Base-by-base conservation (phyloP, 2,888 invertebrate species). In the Campoplex nolae region DNA sequence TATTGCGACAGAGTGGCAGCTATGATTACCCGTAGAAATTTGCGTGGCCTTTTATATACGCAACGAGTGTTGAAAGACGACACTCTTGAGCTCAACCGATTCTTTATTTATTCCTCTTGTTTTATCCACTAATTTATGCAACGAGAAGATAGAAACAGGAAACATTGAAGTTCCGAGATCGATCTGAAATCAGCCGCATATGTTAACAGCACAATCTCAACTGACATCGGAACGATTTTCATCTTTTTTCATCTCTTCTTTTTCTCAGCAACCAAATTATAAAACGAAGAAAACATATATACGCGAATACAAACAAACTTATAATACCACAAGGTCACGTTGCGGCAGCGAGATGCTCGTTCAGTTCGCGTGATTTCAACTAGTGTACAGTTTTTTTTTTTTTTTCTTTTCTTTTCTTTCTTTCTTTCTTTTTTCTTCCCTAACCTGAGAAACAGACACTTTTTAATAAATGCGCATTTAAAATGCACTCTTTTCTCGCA, bases 11-110 rank as follows among this genome's bases (percentile, higher is more conserved):
- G 88, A 90, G 89, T 90, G 91, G 89, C 91, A 91, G 91, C 88
- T 62, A 65, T 91, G 92, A 92, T 91, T 92, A 90, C 90, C 86
- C 56, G 89, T 87, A 86, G 89, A 90, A 82, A 87, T 87, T 75
- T 83, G 84, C 84, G 82, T 82, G 78, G 62, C 75, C 82, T 81
- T 84, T 79, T 23, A 23, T 23, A 35, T 71, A 70, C 78, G 11
- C 74, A 62, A 70, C 58, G 67, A 48, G 54, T 71, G 82, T 79
- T 79, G 75, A 76, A 75, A 78, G 70, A 65, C 56, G 82, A 87
- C 78, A 82, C 78, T 79, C 71, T 13, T 74, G 18, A 35, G 74
- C 70, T 54, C 16, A 45, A 48, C 35, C 48, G 23, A 83, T 48
- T 56, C 42, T 71, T 71, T 48, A 65, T 71, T 28, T 67, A 51